Percentiles rank a stretch among this genome's conserved stretches.
Evolutionary conservation across 1,140 invertebrate species (phyloP).

Genomic region (Eupeodes corollae): DNA sequence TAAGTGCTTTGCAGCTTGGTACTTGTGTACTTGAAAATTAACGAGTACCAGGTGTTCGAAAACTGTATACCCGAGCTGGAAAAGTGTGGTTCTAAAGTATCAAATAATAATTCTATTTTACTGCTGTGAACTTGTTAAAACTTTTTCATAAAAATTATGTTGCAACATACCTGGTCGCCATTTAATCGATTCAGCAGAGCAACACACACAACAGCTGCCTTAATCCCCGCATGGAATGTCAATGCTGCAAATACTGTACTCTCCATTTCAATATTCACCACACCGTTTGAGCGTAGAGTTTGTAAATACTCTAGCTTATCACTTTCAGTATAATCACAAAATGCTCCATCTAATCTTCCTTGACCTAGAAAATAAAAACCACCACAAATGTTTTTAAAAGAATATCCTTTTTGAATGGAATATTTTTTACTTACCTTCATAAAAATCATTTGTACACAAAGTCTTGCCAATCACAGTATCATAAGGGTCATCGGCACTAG

Average conservation of each 20-base stretch:
- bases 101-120: too few relatives aligned
- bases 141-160: background rate
- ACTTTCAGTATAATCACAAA: conserved; percentile 82
- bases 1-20: too few relatives aligned
- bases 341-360: conserved; percentile 89
- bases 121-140: too few relatives aligned
- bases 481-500: conserved; percentile 66
- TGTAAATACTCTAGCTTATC: conserved; percentile 86
- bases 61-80: too few relatives aligned
- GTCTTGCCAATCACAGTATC: conserved; percentile 83
- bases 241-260: conserved; percentile 74
- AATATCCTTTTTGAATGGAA: background rate
- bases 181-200: conserved; percentile 85
- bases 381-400: conserved; percentile 1
- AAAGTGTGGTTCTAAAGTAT: too few relatives aligned
- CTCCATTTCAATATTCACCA: conserved; percentile 98
- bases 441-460: conserved; percentile 94
- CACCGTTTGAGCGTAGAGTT: conserved; percentile 61
- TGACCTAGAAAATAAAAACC: conserved; percentile 47
- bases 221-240: conserved; percentile 87
- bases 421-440: conserved; percentile 61
- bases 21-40: too few relatives aligned
- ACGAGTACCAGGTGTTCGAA: too few relatives aligned
- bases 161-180: conserved; percentile 83
- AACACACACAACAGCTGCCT: conserved; percentile 87